These are phyloP conservation scores for Passer montanus DNA, from an alignment of 2,113 vertebrate genomes.

Conservation along the genomic window DNA sequence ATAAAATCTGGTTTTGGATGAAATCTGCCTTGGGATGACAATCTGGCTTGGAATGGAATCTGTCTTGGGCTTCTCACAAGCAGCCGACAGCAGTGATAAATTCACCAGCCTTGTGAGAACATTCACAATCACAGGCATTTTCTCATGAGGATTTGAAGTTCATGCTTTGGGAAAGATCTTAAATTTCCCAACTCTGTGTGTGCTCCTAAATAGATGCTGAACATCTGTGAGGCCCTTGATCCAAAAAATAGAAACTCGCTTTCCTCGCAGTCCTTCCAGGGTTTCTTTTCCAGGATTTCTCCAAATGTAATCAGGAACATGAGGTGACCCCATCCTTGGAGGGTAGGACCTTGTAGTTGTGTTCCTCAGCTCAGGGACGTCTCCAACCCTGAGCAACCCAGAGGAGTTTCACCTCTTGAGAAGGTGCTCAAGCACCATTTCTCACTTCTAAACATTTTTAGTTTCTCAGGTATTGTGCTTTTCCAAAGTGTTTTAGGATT, in stretches of 20 bases:
- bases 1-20: background rate
- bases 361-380: fast-evolving
- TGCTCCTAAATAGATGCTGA: background rate
- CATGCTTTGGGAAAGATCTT: background rate
- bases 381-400: fast-evolving
- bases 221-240: background rate
- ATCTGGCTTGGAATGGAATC: background rate
- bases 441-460: background rate
- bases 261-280: background rate
- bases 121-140: background rate
- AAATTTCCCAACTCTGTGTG: background rate
- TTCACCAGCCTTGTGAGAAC: background rate
- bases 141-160: background rate
- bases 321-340: background rate
- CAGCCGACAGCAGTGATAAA: background rate
- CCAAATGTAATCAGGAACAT: background rate
- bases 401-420: background rate
- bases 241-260: conserved; percentile 1
- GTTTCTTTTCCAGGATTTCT: background rate
- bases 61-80: background rate
- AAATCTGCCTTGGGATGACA: background rate
- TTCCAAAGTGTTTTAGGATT: background rate
- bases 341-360: fast-evolving
- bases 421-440: background rate
- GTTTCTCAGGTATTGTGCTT: background rate